phyloP scores from a whole-genome alignment of 1,140 invertebrate genomes.

The Brachionus plicatilis region DNA sequence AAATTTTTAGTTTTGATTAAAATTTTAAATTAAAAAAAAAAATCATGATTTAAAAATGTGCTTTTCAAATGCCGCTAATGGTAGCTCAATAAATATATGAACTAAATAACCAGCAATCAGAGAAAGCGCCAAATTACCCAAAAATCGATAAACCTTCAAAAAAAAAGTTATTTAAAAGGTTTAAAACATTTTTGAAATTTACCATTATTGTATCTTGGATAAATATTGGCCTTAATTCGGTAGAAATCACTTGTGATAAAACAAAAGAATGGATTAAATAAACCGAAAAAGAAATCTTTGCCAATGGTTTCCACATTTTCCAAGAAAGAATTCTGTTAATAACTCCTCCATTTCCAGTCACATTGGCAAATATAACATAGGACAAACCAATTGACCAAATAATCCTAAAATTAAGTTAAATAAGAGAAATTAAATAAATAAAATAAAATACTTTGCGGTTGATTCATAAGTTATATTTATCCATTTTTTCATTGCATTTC shows the following conservation, averaged over 20 bases:
- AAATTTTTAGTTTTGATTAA: too few species aligned
- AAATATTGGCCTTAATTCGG: neutral
- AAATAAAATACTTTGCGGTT: neutral
- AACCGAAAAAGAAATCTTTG: conserved; percentile 78
- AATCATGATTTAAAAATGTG: neutral
- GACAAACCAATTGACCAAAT: conserved; percentile 2
- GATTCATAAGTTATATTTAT: neutral
- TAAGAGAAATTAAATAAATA: neutral
- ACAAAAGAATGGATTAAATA: conserved; percentile 69
- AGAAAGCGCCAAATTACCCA: neutral
- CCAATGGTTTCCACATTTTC: conserved; percentile 72
- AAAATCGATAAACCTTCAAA: neutral
- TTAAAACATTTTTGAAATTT: neutral
- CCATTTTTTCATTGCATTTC: neutral
- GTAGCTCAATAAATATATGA: conserved; percentile 11
- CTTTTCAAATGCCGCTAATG: conserved; percentile 2
- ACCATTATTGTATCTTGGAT: neutral
- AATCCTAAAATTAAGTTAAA: neutral
- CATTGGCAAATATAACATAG: neutral
- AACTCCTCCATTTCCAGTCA: neutral
- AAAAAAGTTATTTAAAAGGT: neutral
- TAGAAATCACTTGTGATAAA: neutral
- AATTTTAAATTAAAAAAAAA: neutral
- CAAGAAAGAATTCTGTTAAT: conserved; percentile 70
- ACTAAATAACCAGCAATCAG: neutral